These are phyloP conservation scores for Chironex yamaguchii DNA, from an alignment of 30 jellyfish, hydroid and myxozoan species.

Conservation along the genomic window DNA sequence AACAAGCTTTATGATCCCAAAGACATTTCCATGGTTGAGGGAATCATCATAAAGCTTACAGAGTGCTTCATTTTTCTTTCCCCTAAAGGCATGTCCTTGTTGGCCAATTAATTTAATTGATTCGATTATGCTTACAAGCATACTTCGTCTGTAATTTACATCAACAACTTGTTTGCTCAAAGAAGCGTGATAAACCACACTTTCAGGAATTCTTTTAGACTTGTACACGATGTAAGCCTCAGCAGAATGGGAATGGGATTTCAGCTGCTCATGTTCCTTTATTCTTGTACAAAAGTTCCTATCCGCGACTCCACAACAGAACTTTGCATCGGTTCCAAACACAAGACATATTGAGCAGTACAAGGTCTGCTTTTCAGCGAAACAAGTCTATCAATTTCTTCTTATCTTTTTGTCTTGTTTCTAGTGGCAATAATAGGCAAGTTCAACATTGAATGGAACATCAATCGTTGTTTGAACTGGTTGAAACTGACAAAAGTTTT, in stretches of 20 bases:
- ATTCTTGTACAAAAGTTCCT: no score
- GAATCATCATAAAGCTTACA: slow-evolving; percentile 5
- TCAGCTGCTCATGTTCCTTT: no score
- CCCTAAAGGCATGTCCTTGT: slow-evolving; percentile 47
- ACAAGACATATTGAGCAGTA: slow-evolving; percentile 29
- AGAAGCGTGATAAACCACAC: no score
- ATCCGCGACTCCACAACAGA: no score
- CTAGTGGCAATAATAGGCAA: slow-evolving; percentile 28
- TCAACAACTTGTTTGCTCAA: no score
- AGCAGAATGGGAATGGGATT: no score
- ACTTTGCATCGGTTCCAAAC: no score
- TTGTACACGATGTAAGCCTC: no score
- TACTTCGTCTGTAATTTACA: no score
- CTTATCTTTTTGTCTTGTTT: slow-evolving; percentile 20
- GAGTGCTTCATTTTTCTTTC: slow-evolving; percentile 36
- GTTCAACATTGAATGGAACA: slow-evolving; percentile 13
- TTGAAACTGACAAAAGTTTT: slow-evolving; percentile 10
- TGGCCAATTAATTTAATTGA: slow-evolving; percentile 14
- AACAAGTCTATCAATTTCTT: slow-evolving; percentile 45
- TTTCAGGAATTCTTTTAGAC: no score
- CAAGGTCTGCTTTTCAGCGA: background rate
- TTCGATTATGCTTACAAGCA: slow-evolving; percentile 18
- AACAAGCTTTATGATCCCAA: slow-evolving; percentile 18
- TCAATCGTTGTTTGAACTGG: slow-evolving; percentile 30
- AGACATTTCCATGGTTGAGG: slow-evolving; percentile 31